These are phyloP conservation scores for Eulacestoma nigropectus DNA, from an alignment of 2,113 vertebrate genomes.

Conservation along the genomic window DNA sequence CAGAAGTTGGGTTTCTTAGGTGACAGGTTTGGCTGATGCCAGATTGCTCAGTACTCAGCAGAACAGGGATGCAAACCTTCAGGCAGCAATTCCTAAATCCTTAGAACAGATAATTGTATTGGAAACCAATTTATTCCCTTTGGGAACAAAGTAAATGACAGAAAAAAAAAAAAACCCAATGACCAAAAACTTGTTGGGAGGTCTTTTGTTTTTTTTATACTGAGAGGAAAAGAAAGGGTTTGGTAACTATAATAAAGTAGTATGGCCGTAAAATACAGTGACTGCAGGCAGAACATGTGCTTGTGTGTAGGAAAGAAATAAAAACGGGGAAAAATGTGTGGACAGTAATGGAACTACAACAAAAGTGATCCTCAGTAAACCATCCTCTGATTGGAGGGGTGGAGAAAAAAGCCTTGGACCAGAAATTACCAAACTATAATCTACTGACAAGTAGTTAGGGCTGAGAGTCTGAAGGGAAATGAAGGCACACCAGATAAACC, in stretches of 20 bases:
- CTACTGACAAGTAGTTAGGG: neutral
- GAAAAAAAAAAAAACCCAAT: neutral
- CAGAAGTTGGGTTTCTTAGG: neutral
- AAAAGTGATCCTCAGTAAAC: neutral
- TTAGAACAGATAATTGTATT: neutral
- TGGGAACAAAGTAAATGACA: neutral
- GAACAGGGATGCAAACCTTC: neutral
- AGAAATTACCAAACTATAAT: neutral
- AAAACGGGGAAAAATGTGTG: neutral
- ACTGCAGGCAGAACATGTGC: neutral
- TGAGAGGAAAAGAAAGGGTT: neutral
- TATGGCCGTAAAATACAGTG: neutral
- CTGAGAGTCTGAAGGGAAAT: neutral
- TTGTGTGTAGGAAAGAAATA: neutral
- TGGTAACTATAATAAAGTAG: neutral
- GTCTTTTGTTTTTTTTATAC: neutral
- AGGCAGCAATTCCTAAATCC: neutral
- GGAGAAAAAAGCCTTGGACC: rapidly evolving
- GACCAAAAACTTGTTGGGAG: rapidly evolving
- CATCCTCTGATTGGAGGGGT: rapidly evolving
- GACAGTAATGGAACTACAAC: neutral
- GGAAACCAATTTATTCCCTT: neutral
- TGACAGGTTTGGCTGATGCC: neutral
- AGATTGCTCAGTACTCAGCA: neutral
- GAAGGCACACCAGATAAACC: neutral